Percentiles rank a stretch among this genome's conserved stretches.
phyloP scores from a whole-genome alignment of 2,888 invertebrate genomes.

The Panzeria rudis region DNA sequence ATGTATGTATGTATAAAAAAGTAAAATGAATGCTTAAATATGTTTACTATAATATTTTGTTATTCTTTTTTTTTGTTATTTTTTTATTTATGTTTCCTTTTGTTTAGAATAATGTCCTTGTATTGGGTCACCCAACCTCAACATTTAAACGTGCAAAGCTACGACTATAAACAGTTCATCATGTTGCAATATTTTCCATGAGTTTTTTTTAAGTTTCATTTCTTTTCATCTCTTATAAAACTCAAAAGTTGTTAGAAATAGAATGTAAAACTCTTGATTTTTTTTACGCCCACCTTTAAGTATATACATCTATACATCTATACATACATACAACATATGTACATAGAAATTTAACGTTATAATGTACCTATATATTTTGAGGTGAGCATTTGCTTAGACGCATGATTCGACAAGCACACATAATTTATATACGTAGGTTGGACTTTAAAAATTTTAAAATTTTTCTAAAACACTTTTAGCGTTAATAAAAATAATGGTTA shows the following conservation, averaged over 20 bases:
- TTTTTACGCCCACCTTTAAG: conserved; percentile 48
- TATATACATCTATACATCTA: neutral
- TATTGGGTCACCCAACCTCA: conserved; percentile 68
- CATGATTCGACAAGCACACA: conserved; percentile 14
- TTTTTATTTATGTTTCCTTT: neutral
- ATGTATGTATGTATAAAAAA: neutral
- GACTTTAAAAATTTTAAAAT: neutral
- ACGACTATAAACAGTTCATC: conserved; percentile 28
- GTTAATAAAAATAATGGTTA: too few relatives aligned
- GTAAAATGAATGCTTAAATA: neutral
- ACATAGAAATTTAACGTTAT: conserved; percentile 7
- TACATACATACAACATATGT: neutral
- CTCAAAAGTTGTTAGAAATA: conserved; percentile 1
- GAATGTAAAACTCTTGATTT: conserved; percentile 35
- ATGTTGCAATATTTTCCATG: conserved; percentile 18
- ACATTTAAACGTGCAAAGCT: conserved; percentile 40
- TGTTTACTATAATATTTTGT: conserved; percentile 23
- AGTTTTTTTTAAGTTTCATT: conserved; percentile 15
- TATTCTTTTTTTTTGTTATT: conserved; percentile 21
- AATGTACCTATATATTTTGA: conserved; percentile 1
- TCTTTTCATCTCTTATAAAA: conserved; percentile 36
- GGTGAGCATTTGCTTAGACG: conserved; percentile 1
- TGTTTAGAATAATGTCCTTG: conserved; percentile 71
- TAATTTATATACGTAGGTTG: neutral
- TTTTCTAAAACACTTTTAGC: too few relatives aligned